Evolutionary conservation across 2,797 vertebrate genomes (phyloP), one percentile per base, ranked within the genome.

Genomic region (Cuculus canorus): DNA sequence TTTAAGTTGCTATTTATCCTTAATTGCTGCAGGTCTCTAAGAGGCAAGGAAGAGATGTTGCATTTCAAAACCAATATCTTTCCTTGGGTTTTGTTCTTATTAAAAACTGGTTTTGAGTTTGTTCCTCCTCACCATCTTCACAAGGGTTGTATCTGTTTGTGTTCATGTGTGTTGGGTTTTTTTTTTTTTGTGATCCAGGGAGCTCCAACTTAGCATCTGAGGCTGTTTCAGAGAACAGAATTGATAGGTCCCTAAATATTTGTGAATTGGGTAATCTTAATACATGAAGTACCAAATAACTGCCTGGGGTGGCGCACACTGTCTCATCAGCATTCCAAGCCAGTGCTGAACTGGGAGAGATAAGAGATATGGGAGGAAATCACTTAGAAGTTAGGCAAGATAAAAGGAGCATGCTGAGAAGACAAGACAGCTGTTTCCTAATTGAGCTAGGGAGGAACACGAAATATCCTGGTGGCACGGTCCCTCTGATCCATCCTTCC

Each of bases 11-110:
- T 93, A 68, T 92, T 94, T 90, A 70, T 82, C 86, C 56, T 93
- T 96, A 96, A 94, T 95, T 96, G 84, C 86, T 70, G 21, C 37
- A 88, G 56, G 45, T 79, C 24, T 90, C 27, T 82, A 78, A 82
- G 78, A 90, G 71, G 48, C 45, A 77, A 88, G 41, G 66, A 30
- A 45, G 78, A 72, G 37, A 77, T 13, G 56, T 11, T 80, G 48
- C 50, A 39, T 81, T 92, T 94, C 41, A 35, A 69, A 90, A 71
- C 15, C 88, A 88, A 8, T 54, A 33, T 7, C 48, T 70, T 77
- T 86, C 9, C 60, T 80, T n/a, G 76, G 45, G n/a, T 30, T 84
- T 82, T 86, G 18, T 77, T 89, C 68, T 45, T 63, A 8, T 84
- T 83, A 48, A 78, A 85, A 88, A 60, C 1, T 11, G 43, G 5